Conservation (phyloP, 2,888 invertebrate species). For the Caenorhabditis sp. region DNA sequence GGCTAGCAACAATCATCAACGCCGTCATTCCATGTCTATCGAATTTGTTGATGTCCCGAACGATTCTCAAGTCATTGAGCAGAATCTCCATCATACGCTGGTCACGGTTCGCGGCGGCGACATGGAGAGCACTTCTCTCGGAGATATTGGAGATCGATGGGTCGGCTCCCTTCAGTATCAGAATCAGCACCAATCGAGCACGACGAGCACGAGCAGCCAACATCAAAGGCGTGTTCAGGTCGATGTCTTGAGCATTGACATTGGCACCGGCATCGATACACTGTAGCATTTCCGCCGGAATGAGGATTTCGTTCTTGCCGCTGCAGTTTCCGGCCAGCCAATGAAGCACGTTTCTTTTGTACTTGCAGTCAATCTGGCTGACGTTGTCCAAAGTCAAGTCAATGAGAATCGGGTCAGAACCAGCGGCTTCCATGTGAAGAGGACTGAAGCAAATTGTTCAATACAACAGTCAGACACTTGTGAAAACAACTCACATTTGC, state of each 20-base stretch:
- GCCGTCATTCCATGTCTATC: constrained; percentile 42
- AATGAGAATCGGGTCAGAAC: not conserved
- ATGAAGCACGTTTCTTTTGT: constrained; percentile 35
- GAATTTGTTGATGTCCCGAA: constrained; percentile 28
- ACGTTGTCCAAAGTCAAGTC: constrained; percentile 15
- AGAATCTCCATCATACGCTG: constrained; percentile 55
- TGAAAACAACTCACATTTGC: not conserved
- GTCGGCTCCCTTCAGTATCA: constrained; percentile 47
- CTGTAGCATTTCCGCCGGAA: constrained; percentile 14
- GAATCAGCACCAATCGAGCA: constrained; percentile 1
- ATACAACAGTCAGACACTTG: not conserved
- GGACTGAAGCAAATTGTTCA: constrained; percentile 15
- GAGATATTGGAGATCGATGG: constrained; percentile 68
- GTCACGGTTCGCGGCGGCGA: constrained; percentile 66
- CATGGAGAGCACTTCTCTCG: constrained; percentile 70
- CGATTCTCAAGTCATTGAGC: constrained; percentile 32
- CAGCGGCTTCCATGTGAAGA: constrained; percentile 40
- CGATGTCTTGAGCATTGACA: constrained; percentile 38
- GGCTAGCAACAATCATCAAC: constrained; percentile 22
- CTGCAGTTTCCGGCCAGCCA: constrained; percentile 45
- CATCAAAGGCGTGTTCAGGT: constrained; percentile 50
- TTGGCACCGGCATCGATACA: constrained; percentile 50
- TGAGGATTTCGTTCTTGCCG: constrained; percentile 37
- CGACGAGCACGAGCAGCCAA: constrained; percentile 47
- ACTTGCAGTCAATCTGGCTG: constrained; percentile 21